A percentile compares a stretch with the other conserved stretches of the same genome.
Evolutionary conservation across 2,888 invertebrate species (phyloP).

Genomic region (Eupeodes luniger): DNA sequence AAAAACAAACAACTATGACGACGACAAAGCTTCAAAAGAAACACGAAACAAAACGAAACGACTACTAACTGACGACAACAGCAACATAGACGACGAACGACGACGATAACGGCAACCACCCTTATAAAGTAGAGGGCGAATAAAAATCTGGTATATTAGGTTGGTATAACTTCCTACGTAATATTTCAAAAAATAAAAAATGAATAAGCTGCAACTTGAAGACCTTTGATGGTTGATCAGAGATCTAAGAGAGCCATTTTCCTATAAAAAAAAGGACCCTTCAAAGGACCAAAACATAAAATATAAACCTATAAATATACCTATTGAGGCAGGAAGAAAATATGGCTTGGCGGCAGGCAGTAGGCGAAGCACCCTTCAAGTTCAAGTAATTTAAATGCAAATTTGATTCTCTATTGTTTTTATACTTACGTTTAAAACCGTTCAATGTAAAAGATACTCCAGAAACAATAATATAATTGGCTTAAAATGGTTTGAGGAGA

Average conservation of each 20-base stretch:
- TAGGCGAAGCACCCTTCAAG: slow-evolving; percentile 59
- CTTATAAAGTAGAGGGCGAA: background rate
- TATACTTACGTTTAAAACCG: slow-evolving; percentile 9
- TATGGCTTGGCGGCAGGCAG: background rate
- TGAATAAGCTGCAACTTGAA: slow-evolving; percentile 38
- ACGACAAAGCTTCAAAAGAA: slow-evolving; percentile 46
- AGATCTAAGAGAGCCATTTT: slow-evolving; percentile 66
- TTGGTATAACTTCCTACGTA: background rate
- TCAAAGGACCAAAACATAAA: slow-evolving; percentile 25
- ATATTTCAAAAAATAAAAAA: background rate
- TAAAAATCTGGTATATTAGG: background rate
- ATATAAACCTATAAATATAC: background rate
- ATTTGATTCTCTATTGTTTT: slow-evolving; percentile 69
- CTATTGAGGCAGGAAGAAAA: background rate
- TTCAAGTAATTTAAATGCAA: slow-evolving; percentile 75
- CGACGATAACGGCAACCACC: background rate
- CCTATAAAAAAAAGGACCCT: slow-evolving; percentile 41
- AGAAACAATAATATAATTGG: slow-evolving; percentile 47
- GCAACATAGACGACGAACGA: background rate
- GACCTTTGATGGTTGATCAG: slow-evolving; percentile 67
- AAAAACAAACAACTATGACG: slow-evolving; percentile 40
- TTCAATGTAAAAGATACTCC: slow-evolving; percentile 49
- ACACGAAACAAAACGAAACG: slow-evolving; percentile 27
- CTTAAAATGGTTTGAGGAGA: slow-evolving; percentile 27
- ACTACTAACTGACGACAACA: background rate